Evolutionary conservation across 53 echinoderm and acorn worm genomes (phyloP).

Genomic region (Antedon mediterranea): DNA sequence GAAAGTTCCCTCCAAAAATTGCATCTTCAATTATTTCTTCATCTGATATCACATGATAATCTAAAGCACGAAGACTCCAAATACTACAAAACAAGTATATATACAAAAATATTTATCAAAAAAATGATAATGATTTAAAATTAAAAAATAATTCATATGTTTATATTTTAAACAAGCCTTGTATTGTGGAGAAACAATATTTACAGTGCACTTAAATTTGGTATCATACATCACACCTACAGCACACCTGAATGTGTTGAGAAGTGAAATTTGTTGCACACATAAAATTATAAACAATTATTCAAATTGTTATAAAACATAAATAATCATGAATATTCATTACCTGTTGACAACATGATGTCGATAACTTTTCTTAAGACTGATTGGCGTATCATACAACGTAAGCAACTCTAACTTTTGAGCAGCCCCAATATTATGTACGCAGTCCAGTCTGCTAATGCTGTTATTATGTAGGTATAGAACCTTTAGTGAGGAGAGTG

Average conservation of each 20-base stretch:
- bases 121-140: no score
- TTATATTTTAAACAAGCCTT: no score
- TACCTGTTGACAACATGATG: slow-evolving; percentile 98
- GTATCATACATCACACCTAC: no score
- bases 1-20: slow-evolving; percentile 56
- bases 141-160: no score
- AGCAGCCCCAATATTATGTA: slow-evolving; percentile 56
- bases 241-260: no score
- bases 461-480: slow-evolving; percentile 79
- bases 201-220: no score
- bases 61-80: slow-evolving; percentile 62
- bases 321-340: no score
- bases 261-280: no score
- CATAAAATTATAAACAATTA: no score
- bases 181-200: no score
- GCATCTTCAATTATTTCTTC: slow-evolving; percentile 98
- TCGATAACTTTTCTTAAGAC: slow-evolving; percentile 83
- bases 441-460: slow-evolving; percentile 54
- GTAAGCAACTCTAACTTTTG: slow-evolving; percentile 58
- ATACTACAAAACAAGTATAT: slow-evolving; percentile 24
- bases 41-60: slow-evolving; percentile 78
- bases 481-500: slow-evolving; percentile 36
- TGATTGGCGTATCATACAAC: slow-evolving; percentile 83
- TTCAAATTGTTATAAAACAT: background rate
- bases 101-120: no score